These are phyloP conservation scores for Oxyura jamaicensis DNA, from an alignment of 2,113 vertebrate species.

Conservation along the genomic window DNA sequence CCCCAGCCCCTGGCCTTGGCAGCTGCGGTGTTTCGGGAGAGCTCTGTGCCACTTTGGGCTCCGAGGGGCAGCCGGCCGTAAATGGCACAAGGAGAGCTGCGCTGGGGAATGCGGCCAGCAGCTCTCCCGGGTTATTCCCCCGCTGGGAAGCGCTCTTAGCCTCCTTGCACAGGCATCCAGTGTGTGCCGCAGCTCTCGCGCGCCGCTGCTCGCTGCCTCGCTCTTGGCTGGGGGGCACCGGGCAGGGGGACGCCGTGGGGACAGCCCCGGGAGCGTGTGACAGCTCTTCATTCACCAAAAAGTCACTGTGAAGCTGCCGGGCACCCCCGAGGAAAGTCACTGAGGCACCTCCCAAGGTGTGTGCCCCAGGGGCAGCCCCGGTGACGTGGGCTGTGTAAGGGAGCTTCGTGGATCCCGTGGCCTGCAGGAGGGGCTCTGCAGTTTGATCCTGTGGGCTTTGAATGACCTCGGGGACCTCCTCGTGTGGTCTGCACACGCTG, in stretches of 20 bases:
- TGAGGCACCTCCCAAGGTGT: neutral
- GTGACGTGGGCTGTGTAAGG: fast-evolving
- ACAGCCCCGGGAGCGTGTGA: neutral
- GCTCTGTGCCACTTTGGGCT: neutral
- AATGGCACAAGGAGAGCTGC: neutral
- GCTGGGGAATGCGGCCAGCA: neutral
- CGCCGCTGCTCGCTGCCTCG: fast-evolving
- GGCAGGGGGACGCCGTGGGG: neutral
- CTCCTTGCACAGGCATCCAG: neutral
- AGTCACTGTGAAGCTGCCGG: fast-evolving
- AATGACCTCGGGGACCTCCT: neutral
- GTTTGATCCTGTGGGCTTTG: neutral
- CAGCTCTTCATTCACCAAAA: neutral
- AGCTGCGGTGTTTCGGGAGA: neutral
- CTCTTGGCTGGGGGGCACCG: neutral
- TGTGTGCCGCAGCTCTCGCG: neutral
- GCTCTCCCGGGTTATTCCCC: neutral
- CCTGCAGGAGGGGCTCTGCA: neutral
- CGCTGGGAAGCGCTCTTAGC: neutral
- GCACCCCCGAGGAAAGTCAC: neutral
- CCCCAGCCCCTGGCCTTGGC: neutral
- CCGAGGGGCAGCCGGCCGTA: neutral
- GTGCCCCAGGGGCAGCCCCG: neutral
- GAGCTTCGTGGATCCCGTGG: fast-evolving
- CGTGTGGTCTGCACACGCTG: neutral